These are phyloP conservation scores for Grammomys surdaster DNA, from an alignment of 2,113 vertebrate genomes.

Conservation along the genomic window DNA sequence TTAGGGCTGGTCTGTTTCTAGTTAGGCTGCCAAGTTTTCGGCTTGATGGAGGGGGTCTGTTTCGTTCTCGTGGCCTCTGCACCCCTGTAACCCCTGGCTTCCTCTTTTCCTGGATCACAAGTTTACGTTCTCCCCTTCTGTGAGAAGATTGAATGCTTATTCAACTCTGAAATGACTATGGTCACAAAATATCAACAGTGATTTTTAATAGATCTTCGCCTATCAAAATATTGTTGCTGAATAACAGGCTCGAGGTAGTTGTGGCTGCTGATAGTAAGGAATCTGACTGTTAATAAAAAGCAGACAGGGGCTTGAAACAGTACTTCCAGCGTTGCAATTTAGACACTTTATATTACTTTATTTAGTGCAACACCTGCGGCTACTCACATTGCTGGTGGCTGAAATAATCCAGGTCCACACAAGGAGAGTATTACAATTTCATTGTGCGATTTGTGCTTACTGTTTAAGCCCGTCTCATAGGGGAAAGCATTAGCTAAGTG, in stretches of 20 bases:
- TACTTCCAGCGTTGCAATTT: conserved; percentile 90
- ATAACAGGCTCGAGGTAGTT: conserved; percentile 88
- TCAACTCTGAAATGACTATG: conserved; percentile 87
- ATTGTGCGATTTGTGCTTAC: conserved; percentile 88
- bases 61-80: conserved; percentile 92
- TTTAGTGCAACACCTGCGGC: conserved; percentile 92
- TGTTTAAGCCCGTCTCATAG: conserved; percentile 80
- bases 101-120: conserved; percentile 91
- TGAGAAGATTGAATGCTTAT: conserved; percentile 90
- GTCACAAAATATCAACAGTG: conserved; percentile 88
- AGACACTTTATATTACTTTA: conserved; percentile 91
- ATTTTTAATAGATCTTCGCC: conserved; percentile 90
- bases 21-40: conserved; percentile 92
- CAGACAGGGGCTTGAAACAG: conserved; percentile 90
- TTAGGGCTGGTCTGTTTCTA: conserved; percentile 92
- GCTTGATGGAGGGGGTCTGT: conserved; percentile 92
- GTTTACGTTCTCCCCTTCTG: conserved; percentile 91
- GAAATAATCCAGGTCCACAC: conserved; percentile 89
- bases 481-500: conserved; percentile 77
- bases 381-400: conserved; percentile 88
- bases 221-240: conserved; percentile 90
- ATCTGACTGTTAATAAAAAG: conserved; percentile 92
- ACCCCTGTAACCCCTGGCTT: conserved; percentile 93
- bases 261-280: conserved; percentile 91
- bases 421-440: conserved; percentile 85